Evolutionary conservation across 1,140 invertebrate species (phyloP).

Genomic region (Drosophila rufa): DNA sequence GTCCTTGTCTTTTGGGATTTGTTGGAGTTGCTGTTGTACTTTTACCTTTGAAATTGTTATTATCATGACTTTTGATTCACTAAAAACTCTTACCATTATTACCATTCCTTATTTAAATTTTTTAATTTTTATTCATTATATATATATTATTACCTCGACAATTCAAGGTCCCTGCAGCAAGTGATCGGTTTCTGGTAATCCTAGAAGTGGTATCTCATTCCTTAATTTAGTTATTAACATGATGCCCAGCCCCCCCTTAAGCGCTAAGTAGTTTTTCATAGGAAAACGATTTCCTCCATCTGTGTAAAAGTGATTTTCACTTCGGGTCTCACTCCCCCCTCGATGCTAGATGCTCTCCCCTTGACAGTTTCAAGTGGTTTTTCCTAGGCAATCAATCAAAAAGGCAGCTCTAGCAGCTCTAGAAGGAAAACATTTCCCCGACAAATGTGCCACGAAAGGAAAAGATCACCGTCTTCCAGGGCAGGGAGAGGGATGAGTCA

Average conservation of each 20-base stretch:
- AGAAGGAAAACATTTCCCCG: constrained; percentile 71
- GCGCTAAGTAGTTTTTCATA: constrained; percentile 75
- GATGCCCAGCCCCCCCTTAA: constrained; percentile 5
- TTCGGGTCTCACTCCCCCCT: constrained; percentile 50
- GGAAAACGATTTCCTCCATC: constrained; percentile 59
- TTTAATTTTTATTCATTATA: neutral
- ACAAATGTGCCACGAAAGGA: constrained; percentile 64
- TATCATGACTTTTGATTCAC: too few relatives aligned
- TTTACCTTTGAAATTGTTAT: too few relatives aligned
- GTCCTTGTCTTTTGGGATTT: too few relatives aligned
- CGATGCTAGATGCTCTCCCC: constrained; percentile 21
- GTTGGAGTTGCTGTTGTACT: too few relatives aligned
- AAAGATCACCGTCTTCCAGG: constrained; percentile 53
- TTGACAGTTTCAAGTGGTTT: constrained; percentile 80
- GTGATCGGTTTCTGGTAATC: constrained; percentile 11
- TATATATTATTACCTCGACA: too few relatives aligned
- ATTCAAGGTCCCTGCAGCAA: neutral
- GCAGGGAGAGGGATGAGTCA: constrained; percentile 20
- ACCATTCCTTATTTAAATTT: accelerated
- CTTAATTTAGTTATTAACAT: constrained; percentile 67
- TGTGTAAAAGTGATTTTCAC: constrained; percentile 73
- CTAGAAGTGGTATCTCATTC: constrained; percentile 34
- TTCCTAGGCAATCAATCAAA: constrained; percentile 81
- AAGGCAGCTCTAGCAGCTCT: constrained; percentile 36
- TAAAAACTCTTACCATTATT: too few relatives aligned